Base-by-base conservation (phyloP, 2,113 vertebrate genomes). In the Nibea coibor region DNA sequence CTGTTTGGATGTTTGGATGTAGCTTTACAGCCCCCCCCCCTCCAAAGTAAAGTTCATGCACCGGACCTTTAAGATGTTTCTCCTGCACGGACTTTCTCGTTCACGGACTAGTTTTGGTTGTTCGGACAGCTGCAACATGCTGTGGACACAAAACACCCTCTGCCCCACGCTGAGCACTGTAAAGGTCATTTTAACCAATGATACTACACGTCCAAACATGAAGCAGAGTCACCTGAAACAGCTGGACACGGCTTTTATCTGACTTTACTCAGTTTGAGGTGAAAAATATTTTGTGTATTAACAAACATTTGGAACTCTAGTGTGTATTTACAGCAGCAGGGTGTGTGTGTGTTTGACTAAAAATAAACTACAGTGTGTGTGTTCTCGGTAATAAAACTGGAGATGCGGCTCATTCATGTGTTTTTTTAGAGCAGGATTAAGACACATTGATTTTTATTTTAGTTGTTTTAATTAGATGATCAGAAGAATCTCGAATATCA, bases 1-100 rank as follows among this genome's bases (percentile, higher is more conserved):
- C 71, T 76, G 80, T 80, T 72, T 82, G 84, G 20, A 8, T 81
- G 86, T 72, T n/a, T n/a, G n/a, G n/a, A n/a, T n/a, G n/a, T 54
- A 47, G 50, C 50, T 74, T 76, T 47, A 54, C 62, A 66, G 16
- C 3, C 31, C 31, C 5, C 31, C 31, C 31, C 24, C 5, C 31
- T 2, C 12, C 35, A 24, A 17, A 45, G 64, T 75, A 84, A 57
- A 82, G 71, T 61, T 89, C 75, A 58, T 80, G 65, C 50, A 9
- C 42, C 22, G 45, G 7, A 28, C 63, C 56, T 11, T 54, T 3
- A 70, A 20, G 39, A 75, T 61, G 0, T 31, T 39, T 47, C 47
- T 22, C 31, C 24, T 67, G 20, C 68, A 28, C 56, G 20, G 66
- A 10, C 4, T 15, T 48, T 45, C 11, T 15, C 28, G 56, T 45